These are phyloP conservation scores for Monopis laevigella DNA, from an alignment of 2,888 invertebrate species.

Conservation along the genomic window DNA sequence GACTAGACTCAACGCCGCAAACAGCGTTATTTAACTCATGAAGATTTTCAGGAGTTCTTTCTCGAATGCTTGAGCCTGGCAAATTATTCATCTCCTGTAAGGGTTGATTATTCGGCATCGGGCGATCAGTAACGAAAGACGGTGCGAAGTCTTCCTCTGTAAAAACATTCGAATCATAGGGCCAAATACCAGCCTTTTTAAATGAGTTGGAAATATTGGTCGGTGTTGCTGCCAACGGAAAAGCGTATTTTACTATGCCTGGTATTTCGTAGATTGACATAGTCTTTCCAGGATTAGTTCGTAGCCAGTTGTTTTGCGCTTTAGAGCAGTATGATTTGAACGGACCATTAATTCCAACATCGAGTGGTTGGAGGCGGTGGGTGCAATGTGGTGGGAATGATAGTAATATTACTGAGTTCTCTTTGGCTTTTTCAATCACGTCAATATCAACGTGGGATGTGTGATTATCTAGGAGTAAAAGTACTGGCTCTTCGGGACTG, in stretches of 20 bases:
- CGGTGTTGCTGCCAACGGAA: constrained; percentile 20
- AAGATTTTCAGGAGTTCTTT: too few species aligned
- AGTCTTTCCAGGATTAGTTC: constrained; percentile 22
- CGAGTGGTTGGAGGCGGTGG: background rate
- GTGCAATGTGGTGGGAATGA: constrained; percentile 13
- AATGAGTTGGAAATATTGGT: constrained; percentile 20
- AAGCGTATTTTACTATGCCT: too few species aligned
- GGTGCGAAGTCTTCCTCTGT: too few species aligned
- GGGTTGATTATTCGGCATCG: constrained; percentile 15
- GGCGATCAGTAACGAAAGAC: too few species aligned
- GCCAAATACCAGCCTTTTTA: constrained; percentile 21
- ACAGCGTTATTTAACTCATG: too few species aligned
- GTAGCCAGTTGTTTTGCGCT: constrained; percentile 19
- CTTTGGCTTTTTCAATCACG: constrained; percentile 12
- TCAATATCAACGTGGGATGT: constrained; percentile 9
- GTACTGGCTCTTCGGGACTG: too few species aligned
- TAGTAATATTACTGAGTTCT: background rate
- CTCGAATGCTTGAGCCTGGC: too few species aligned
- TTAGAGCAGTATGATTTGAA: constrained; percentile 16
- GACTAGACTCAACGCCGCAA: too few species aligned
- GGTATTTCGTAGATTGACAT: too few species aligned
- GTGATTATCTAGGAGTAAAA: constrained; percentile 1
- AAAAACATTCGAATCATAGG: constrained; percentile 16
- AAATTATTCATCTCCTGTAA: constrained; percentile 14
- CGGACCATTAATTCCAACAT: background rate